Evolutionary conservation across 1,140 invertebrate species (phyloP), one percentile per base, ranked within the genome.

Genomic region (Rhysida immarginata): DNA sequence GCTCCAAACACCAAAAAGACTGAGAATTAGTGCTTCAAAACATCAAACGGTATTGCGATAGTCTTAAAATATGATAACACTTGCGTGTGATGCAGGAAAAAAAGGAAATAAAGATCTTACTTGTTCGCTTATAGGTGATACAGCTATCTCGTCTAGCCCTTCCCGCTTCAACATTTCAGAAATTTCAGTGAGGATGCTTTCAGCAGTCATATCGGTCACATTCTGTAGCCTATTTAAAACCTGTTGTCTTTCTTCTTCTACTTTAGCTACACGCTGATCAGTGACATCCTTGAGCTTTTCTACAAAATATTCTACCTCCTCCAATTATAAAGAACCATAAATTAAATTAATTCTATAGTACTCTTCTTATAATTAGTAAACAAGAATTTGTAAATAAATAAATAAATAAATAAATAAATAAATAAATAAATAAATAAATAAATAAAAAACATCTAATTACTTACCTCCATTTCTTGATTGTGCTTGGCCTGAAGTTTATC

Each of bases 401-500:
- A 35, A 16, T 16, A 35, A 16, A 8, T 8, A 35, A 35, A 8
- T 35, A 8, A 8, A 8, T 8, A 50, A 14, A 50, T 25, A 25
- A 50, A 23, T 13, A 18, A 50, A 50, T 45, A 5, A 5, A 21
- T 45, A 45, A 45, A n/a, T 21, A 45, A 13, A 21, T 13, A 14
- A 23, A 18, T 50, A 18, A 24, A 50, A 2, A 23, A 25, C 26
- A 11, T 50, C 16, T 35, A 35, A 5, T 8, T 16, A 8, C 5
- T 35, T 35, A 68, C 67, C 58, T 68, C 64, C 18, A 69, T 60
- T 58, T 70, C 68, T 62, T 70, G 66, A 61, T 64, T 61, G 41
- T 69, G 67, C 26, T 69, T 63, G 43, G 67, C 62, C 59, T 65
- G 62, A 20, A 69, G 58, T 62, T 71, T 71, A 55, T 71, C 69